These are phyloP conservation scores for Ormyrus rosae DNA, from an alignment of 2,888 invertebrate species.

Conservation along the genomic window DNA sequence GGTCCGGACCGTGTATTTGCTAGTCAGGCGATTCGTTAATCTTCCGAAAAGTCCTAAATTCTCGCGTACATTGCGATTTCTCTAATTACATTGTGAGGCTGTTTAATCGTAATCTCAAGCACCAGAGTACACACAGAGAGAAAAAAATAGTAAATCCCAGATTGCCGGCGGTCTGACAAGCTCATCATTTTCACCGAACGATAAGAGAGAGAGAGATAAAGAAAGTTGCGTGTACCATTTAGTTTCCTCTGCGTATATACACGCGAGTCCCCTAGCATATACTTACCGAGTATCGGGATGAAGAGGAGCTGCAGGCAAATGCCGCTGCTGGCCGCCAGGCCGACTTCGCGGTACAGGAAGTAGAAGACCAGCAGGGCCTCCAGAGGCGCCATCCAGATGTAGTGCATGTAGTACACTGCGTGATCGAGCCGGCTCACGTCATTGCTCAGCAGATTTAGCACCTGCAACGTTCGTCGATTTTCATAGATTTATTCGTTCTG, in stretches of 20 bases:
- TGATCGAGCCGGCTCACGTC: constrained; percentile 87
- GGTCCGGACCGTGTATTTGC: constrained; percentile 85
- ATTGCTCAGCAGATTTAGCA: constrained; percentile 83
- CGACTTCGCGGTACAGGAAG: constrained; percentile 77
- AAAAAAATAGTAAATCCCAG: constrained; percentile 24
- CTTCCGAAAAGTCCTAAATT: constrained; percentile 65
- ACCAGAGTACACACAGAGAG: constrained; percentile 25
- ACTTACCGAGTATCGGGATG: constrained; percentile 75
- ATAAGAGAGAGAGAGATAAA: neutral
- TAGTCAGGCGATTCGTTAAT: constrained; percentile 77
- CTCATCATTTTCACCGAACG: neutral
- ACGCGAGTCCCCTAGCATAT: neutral
- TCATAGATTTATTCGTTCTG: no score
- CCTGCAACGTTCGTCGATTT: constrained; percentile 65
- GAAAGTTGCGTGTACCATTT: constrained; percentile 27
- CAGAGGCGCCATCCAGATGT: constrained; percentile 86
- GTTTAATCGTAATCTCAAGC: constrained; percentile 22
- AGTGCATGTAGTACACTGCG: constrained; percentile 83
- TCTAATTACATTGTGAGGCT: constrained; percentile 54
- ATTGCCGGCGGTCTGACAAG: no score
- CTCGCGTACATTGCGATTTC: constrained; percentile 53
- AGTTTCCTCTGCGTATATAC: constrained; percentile 36
- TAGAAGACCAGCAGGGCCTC: constrained; percentile 80
- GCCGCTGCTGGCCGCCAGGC: constrained; percentile 78
- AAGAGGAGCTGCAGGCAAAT: constrained; percentile 72